Evolutionary conservation across 2,888 invertebrate genomes (phyloP), one percentile per base, ranked within the genome.

Genomic region (Isoperla grammatica): DNA sequence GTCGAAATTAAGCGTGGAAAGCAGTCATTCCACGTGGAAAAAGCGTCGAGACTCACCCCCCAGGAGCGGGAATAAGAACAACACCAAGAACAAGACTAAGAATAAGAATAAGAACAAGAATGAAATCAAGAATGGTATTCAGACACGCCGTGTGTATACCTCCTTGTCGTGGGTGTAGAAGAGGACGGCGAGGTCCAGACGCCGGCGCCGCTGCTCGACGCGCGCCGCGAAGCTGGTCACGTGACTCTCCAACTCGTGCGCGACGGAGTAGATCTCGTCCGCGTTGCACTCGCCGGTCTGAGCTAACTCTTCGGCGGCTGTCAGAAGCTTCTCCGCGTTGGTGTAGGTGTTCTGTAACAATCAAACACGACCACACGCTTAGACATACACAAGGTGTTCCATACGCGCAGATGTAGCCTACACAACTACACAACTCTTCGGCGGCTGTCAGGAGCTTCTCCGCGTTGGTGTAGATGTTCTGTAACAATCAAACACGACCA

Each of bases 401-500:
- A 37, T 37, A n/a, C n/a, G n/a, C n/a, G n/a, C n/a, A n/a, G n/a
- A n/a, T n/a, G n/a, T n/a, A n/a, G n/a, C n/a, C n/a, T n/a, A n/a
- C n/a, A n/a, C n/a, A n/a, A n/a, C n/a, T n/a, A n/a, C n/a, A n/a
- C n/a, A 98, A 76, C 74, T 97, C 97, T 70, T 96, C 95, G 0
- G 97, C 97, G 0, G 97, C 97, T 0, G 94, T 88, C 53, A 98
- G 79, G 46, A 98, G 78, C 76, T 98, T 98, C 73, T 97, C 96
- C 0, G 97, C 97, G 79, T 98, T 98, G 60, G 96, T 96, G 72
- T 98, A 97, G 1, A 98, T 98, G 72, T 98, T 98, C 87, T 95
- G 79, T 1, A 78, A 75, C 54, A 66, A 69, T 67, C 29, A 29
- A 29, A 29, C 29, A 29, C 65, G 49, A 40, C 40, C 4, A 40